Percentiles rank a stretch among this genome's conserved stretches.
Conservation (phyloP, 2,797 vertebrate species). For the Cyclopterus lumpus region DNA sequence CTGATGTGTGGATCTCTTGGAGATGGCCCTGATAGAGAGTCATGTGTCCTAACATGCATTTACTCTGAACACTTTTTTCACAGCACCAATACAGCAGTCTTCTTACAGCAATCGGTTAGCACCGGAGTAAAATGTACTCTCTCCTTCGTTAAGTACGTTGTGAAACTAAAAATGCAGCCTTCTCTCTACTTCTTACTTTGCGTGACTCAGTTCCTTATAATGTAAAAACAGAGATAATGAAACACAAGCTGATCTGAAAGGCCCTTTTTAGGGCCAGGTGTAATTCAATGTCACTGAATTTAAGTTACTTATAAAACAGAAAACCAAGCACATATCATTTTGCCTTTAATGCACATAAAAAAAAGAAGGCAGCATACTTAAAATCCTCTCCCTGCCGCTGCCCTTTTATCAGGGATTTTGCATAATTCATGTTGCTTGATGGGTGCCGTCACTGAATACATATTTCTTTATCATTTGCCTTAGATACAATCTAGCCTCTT, state of each 20-base stretch:
- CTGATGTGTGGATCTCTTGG: not conserved
- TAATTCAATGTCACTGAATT: constrained; percentile 26
- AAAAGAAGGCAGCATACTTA: not conserved
- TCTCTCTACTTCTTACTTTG: not conserved
- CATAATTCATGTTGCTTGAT: constrained; percentile 55
- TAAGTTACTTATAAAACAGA: constrained; percentile 8
- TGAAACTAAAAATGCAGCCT: constrained; percentile 9
- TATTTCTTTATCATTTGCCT: constrained; percentile 19
- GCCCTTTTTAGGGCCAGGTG: not conserved
- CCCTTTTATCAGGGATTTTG: constrained; percentile 40
- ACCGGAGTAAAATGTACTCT: constrained; percentile 13
- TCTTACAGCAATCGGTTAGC: not conserved
- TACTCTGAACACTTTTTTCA: constrained; percentile 1
- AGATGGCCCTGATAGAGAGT: constrained; percentile 20
- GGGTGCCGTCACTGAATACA: constrained; percentile 35
- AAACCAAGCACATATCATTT: not conserved
- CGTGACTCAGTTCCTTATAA: constrained; percentile 14
- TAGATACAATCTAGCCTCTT: constrained; percentile 18
- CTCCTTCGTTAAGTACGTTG: not conserved
- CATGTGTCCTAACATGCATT: constrained; percentile 13
- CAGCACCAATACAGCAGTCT: not conserved
- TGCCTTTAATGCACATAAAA: constrained; percentile 2
- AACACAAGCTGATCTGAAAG: constrained; percentile 4
- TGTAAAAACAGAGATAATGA: constrained; percentile 6
- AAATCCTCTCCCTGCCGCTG: constrained; percentile 37